phyloP scores from a whole-genome alignment of 1,140 invertebrate genomes.

The Littorina saxatilis region DNA sequence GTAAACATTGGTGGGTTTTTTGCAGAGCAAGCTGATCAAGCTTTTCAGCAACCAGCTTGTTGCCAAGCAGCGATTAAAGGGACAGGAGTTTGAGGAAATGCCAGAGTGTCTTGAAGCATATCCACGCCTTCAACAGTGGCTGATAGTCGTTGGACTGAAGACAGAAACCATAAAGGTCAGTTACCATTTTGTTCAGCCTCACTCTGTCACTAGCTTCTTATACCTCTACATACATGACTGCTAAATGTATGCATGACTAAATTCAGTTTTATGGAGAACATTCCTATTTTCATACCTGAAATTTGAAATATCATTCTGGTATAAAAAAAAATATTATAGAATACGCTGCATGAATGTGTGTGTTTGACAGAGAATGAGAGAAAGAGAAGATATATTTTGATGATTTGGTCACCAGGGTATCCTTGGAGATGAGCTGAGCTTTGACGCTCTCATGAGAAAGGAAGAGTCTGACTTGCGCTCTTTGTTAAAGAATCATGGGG shows the following conservation, averaged over 20 bases:
- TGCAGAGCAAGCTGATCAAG: constrained; percentile 94
- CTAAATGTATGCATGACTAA: too few species aligned
- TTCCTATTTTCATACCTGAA: too few species aligned
- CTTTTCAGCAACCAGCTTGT: constrained; percentile 93
- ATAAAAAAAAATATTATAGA: too few species aligned
- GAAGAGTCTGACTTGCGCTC: constrained; percentile 88
- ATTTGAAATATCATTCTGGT: too few species aligned
- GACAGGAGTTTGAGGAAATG: constrained; percentile 57
- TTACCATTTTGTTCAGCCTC: too few species aligned
- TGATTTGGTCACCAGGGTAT: constrained; percentile 66
- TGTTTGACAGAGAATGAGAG: not conserved
- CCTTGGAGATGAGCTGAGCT: constrained; percentile 59
- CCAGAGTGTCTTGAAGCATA: constrained; percentile 69
- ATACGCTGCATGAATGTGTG: not conserved
- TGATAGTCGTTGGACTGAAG: constrained; percentile 90
- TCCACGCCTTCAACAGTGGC: constrained; percentile 91
- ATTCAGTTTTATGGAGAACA: too few species aligned
- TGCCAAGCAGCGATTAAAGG: constrained; percentile 84
- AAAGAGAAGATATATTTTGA: constrained; percentile 27
- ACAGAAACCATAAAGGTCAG: constrained; percentile 84
- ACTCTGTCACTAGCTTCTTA: too few species aligned
- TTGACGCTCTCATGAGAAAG: constrained; percentile 89
- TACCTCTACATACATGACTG: too few species aligned
- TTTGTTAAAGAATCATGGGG: constrained; percentile 82
- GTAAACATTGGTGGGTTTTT: too few species aligned